Base-by-base conservation (phyloP, 2,888 invertebrate genomes). In the Arenicola marina region DNA sequence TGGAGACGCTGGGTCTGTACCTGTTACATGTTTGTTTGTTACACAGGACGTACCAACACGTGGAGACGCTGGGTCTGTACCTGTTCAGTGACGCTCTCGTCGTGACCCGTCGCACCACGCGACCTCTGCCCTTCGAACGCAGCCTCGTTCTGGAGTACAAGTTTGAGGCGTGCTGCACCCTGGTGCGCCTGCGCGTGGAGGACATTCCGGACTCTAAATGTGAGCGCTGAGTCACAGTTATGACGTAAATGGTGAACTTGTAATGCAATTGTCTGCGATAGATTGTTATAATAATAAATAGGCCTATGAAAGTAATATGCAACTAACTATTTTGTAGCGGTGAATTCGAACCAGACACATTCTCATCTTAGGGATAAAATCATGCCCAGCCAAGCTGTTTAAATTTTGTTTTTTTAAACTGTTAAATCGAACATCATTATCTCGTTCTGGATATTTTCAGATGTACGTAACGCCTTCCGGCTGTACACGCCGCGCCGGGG, bases 41-140 rank as follows among this genome's bases (percentile, higher is more conserved):
- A 56, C 32, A 67, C 73, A 81, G 81, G 66, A 71, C 76, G 4
- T 81, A 76, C 66, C 78, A 79, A 60, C 76, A 78, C 64, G 70
- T 75, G 4, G 79, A 79, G 60, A 78, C 76, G 66, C 66, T 79
- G 18, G 80, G 79, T 4, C 62, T 80, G 51, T 82, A 74, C 68
- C 73, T 82, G 60, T 82, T 82, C 66, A 82, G 81, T 61, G 82
- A 82, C 67, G 76, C 77, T 15, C 62, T 82, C 43, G 73, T 82
- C 32, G 65, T 82, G 46, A 78, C 81, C 3, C 62, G 76, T 18
- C 63, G 79, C 34, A 78, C 77, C 3, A 75, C 76, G 32, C 76
- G 74, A 62, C 73, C 79, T 62, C 76, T 77, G 59, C 80, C 81
- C 3, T 82, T 78, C 67, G 77, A 77, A 51, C 70, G 78, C 0